These are phyloP conservation scores for Microplitis demolitor DNA, from an alignment of 1,140 invertebrate species.

Conservation along the genomic window DNA sequence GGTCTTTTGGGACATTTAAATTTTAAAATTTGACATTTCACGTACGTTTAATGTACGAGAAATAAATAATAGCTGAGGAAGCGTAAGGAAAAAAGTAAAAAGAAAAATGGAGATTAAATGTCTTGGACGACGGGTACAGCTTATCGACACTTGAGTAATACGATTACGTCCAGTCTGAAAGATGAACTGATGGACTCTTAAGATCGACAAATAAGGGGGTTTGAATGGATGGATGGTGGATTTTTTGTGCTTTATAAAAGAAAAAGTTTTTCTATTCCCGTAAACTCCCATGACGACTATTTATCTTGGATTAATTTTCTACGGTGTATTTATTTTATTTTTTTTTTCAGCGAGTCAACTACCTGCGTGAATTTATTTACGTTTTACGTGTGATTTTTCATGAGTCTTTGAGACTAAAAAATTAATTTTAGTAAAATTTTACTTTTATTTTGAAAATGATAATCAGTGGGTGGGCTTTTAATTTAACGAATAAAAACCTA, in stretches of 20 bases:
- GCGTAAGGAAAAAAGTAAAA: not conserved
- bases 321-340: not conserved
- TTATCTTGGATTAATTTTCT: not conserved
- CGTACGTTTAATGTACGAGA: slow-evolving; percentile 26
- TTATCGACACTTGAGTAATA: slow-evolving; percentile 36
- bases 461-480: too few species aligned
- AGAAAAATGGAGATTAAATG: slow-evolving; percentile 24
- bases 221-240: slow-evolving; percentile 4
- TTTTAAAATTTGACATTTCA: slow-evolving; percentile 38
- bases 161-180: slow-evolving; percentile 30
- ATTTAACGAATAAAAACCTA: too few species aligned
- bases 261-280: not conserved
- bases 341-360: too few species aligned
- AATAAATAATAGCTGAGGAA: not conserved
- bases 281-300: not conserved
- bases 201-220: slow-evolving; percentile 25
- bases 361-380: too few species aligned
- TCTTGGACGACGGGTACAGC: slow-evolving; percentile 10
- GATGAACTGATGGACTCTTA: slow-evolving; percentile 15
- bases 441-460: not conserved
- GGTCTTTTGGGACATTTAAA: slow-evolving; percentile 45
- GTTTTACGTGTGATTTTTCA: too few species aligned
- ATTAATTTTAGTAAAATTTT: not conserved
- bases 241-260: not conserved
- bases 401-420: too few species aligned